phyloP scores from a whole-genome alignment of 2,888 invertebrate genomes.

The Hypomecis atomaria region DNA sequence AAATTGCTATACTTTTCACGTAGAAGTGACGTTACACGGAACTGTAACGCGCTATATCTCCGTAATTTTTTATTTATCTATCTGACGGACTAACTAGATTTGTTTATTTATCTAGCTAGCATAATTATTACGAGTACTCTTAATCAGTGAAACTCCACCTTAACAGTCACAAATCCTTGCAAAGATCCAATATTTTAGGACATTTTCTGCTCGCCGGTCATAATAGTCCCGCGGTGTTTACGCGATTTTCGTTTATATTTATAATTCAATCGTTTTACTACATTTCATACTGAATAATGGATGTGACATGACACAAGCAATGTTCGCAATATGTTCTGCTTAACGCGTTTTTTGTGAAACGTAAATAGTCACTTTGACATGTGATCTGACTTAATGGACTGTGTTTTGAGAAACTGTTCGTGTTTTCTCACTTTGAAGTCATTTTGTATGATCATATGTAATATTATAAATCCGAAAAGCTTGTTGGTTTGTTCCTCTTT shows the following conservation, averaged over 20 bases:
- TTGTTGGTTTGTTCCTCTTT: no score
- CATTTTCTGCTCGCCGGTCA: not conserved
- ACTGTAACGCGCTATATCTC: no score
- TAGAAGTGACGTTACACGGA: no score
- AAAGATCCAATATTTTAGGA: constrained; percentile 15
- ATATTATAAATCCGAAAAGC: no score
- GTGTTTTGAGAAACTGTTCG: no score
- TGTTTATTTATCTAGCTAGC: no score
- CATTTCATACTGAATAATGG: constrained; percentile 31
- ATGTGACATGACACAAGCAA: constrained; percentile 25
- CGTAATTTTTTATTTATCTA: no score
- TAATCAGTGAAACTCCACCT: not conserved
- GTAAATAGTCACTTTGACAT: constrained; percentile 8
- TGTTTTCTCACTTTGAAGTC: no score
- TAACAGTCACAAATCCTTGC: not conserved
- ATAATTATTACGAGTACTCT: no score
- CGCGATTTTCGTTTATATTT: constrained; percentile 26
- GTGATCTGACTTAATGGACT: not conserved
- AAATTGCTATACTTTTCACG: no score
- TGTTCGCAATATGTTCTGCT: constrained; percentile 5
- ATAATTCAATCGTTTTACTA: constrained; percentile 17
- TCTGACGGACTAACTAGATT: no score
- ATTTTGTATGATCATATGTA: no score
- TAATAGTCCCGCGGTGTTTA: constrained; percentile 18
- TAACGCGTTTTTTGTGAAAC: not conserved